Percentiles rank a stretch among this genome's conserved stretches.
phyloP scores from a whole-genome alignment of 1,140 invertebrate genomes.

The Drosophila sproati region DNA sequence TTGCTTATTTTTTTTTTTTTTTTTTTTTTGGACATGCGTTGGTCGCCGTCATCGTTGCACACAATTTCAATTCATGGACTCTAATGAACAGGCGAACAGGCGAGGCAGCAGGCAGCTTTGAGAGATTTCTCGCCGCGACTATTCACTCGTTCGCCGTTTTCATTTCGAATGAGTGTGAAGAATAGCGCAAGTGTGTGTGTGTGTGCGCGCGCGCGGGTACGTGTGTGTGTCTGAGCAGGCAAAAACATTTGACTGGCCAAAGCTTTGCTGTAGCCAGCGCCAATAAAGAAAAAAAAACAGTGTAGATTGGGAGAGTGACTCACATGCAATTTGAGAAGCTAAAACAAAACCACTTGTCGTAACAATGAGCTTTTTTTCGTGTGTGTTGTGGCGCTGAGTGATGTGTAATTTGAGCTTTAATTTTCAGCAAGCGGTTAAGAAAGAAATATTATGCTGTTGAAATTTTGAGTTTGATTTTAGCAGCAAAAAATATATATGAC shows the following conservation, averaged over 20 bases:
- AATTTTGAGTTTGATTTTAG: slow-evolving; percentile 12
- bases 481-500: background rate
- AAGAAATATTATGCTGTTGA: background rate
- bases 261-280: slow-evolving; percentile 39
- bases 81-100: slow-evolving; percentile 77
- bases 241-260: slow-evolving; percentile 31
- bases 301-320: slow-evolving; percentile 22
- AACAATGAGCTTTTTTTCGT: slow-evolving; percentile 28
- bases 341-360: slow-evolving; percentile 17
- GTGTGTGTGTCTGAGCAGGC: slow-evolving; percentile 18
- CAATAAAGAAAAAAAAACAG: background rate
- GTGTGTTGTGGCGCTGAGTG: slow-evolving; percentile 18
- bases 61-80: slow-evolving; percentile 84
- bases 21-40: slow-evolving; percentile 47
- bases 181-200: slow-evolving; percentile 23
- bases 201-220: slow-evolving; percentile 5
- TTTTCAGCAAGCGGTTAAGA: slow-evolving; percentile 9
- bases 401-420: slow-evolving; percentile 42
- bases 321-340: slow-evolving; percentile 7
- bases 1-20: background rate
- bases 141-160: slow-evolving; percentile 63
- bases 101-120: slow-evolving; percentile 23
- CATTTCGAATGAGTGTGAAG: slow-evolving; percentile 67
- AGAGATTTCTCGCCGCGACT: slow-evolving; percentile 60
- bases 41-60: slow-evolving; percentile 60